Evolutionary conservation across 2,888 invertebrate species (phyloP).

Genomic region (Resseliella maxima): DNA sequence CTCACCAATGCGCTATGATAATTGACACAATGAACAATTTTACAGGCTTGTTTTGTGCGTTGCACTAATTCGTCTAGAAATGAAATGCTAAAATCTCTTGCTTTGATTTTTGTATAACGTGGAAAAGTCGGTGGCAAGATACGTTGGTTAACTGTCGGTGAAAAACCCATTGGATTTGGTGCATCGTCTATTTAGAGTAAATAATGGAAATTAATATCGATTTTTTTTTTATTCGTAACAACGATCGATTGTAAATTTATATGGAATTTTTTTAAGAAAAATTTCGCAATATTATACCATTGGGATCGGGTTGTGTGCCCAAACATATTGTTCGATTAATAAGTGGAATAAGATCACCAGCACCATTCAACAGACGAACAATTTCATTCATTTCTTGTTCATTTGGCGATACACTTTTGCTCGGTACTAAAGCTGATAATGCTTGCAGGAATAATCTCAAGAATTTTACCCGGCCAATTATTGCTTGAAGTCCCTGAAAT

Average conservation of each 20-base stretch:
- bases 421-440: constrained; percentile 68
- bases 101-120: constrained; percentile 91
- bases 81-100: constrained; percentile 73
- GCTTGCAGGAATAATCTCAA: constrained; percentile 87
- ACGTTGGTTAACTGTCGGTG: constrained; percentile 94
- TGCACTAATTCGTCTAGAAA: constrained; percentile 86
- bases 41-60: constrained; percentile 83
- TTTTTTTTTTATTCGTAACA: background rate
- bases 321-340: constrained; percentile 81
- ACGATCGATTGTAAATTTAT: background rate
- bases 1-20: constrained; percentile 85
- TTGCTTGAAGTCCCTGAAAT: constrained; percentile 72
- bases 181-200: constrained; percentile 72
- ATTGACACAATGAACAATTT: constrained; percentile 80
- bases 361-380: constrained; percentile 82
- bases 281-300: constrained; percentile 62
- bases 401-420: constrained; percentile 69
- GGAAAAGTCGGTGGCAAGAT: constrained; percentile 98
- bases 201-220: no score
- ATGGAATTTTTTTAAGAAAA: background rate
- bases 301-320: constrained; percentile 75
- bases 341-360: constrained; percentile 83
- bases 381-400: constrained; percentile 77
- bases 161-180: constrained; percentile 91
- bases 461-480: constrained; percentile 86